A percentile compares a stretch with the other conserved stretches of the same genome.
These are phyloP conservation scores for Druceiella hillmani DNA, from an alignment of 2,888 invertebrate species.

Conservation along the genomic window DNA sequence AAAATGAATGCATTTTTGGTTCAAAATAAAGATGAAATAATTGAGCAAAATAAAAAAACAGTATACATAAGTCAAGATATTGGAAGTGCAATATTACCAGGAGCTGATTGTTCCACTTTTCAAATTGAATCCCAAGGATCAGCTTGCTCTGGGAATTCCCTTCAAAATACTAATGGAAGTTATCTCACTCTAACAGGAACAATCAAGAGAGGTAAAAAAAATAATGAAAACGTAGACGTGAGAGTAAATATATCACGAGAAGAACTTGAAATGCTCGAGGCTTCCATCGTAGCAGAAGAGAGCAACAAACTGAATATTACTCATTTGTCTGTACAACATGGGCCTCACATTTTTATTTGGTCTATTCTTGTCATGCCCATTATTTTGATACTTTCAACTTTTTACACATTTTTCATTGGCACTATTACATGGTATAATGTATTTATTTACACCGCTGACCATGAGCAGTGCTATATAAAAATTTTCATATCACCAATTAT, in stretches of 20 bases:
- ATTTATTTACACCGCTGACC: conserved; percentile 63
- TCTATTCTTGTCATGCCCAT: conserved; percentile 62
- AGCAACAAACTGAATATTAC: conserved; percentile 53
- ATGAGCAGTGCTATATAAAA: conserved; percentile 57
- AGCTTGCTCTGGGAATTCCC: conserved; percentile 50
- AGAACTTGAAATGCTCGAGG: conserved; percentile 64
- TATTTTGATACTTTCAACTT: conserved; percentile 56
- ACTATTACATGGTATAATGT: conserved; percentile 74
- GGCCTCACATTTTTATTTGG: conserved; percentile 61
- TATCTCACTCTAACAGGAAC: conserved; percentile 69
- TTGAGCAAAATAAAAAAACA: no score
- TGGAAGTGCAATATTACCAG: no score
- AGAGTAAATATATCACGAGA: conserved; percentile 67
- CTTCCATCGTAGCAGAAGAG: conserved; percentile 54
- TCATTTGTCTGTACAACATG: conserved; percentile 52
- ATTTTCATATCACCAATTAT: conserved; percentile 61
- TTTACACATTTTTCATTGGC: conserved; percentile 69
- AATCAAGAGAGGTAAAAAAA: conserved; percentile 65
- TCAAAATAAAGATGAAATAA: no score
- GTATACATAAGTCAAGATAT: no score
- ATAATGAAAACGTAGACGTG: conserved; percentile 67
- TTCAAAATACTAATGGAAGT: conserved; percentile 51
- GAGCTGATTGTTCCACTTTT: no score
- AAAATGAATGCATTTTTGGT: no score
- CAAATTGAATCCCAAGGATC: conserved; percentile 45